Evolutionary conservation across 2,888 invertebrate genomes (phyloP).

Genomic region (Chironomus riparius): DNA sequence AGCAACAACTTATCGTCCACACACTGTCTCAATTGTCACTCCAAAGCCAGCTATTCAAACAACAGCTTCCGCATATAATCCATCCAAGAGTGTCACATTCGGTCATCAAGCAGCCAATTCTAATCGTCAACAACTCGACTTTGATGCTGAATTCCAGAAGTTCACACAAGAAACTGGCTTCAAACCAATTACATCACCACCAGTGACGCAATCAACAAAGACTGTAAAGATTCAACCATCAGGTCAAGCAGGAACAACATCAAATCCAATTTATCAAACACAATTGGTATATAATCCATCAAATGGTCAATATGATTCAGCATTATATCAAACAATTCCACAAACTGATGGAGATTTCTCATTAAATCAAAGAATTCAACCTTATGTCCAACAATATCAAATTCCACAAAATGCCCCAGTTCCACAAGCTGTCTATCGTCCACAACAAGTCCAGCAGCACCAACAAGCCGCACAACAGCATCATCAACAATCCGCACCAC

Average conservation of each 20-base stretch:
- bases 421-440: conserved; percentile 26
- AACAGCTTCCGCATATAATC: conserved; percentile 31
- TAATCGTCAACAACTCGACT: conserved; percentile 43
- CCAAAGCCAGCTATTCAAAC: conserved; percentile 44
- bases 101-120: not conserved
- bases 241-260: conserved; percentile 36
- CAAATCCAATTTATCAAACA: conserved; percentile 64
- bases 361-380: conserved; percentile 64
- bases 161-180: conserved; percentile 57
- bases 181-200: conserved; percentile 46
- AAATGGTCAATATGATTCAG: conserved; percentile 69
- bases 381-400: conserved; percentile 54
- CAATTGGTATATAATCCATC: conserved; percentile 68
- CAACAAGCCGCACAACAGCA: conserved; percentile 42
- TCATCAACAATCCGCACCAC: not conserved
- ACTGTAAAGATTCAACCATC: conserved; percentile 36
- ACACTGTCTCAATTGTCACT: conserved; percentile 51
- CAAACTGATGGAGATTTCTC: conserved; percentile 63
- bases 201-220: conserved; percentile 27
- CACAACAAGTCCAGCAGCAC: conserved; percentile 43
- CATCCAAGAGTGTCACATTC: conserved; percentile 32
- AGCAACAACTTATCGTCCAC: conserved; percentile 59
- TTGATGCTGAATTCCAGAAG: conserved; percentile 65
- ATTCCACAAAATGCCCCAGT: conserved; percentile 36
- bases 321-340: conserved; percentile 65